phyloP scores from a whole-genome alignment of 2,113 vertebrate species.

The Anarhynchus alexandrinus region DNA sequence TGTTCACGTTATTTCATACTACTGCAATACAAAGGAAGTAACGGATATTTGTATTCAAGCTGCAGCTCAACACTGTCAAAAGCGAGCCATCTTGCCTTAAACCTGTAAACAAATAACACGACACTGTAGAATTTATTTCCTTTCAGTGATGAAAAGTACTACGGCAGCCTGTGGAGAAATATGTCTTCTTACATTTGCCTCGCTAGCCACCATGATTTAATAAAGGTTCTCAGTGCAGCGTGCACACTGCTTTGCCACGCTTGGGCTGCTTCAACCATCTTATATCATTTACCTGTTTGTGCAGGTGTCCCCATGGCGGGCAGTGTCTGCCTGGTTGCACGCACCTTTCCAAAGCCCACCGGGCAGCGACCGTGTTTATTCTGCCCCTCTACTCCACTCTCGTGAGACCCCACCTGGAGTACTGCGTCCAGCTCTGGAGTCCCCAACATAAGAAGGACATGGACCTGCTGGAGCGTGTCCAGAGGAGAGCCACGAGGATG shows the following conservation, averaged over 20 bases:
- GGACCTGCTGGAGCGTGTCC: too few species aligned
- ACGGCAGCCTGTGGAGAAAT: not conserved
- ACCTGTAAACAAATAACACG: not conserved
- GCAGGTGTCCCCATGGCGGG: not conserved
- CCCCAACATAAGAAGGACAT: too few species aligned
- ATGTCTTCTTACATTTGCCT: not conserved
- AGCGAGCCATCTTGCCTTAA: not conserved
- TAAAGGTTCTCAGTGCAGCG: not conserved
- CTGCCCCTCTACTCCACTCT: too few species aligned
- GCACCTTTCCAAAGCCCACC: not conserved
- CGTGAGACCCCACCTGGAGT: too few species aligned
- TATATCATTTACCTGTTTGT: not conserved
- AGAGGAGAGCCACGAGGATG: too few species aligned
- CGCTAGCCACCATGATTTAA: not conserved
- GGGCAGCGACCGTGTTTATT: fast-evolving
- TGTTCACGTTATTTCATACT: not conserved
- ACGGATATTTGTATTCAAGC: not conserved
- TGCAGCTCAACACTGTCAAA: not conserved
- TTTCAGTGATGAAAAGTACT: not conserved
- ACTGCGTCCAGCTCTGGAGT: too few species aligned
- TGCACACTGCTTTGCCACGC: not conserved
- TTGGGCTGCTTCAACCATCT: not conserved
- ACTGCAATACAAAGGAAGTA: not conserved
- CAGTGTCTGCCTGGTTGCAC: not conserved
- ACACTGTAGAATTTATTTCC: not conserved